These are phyloP conservation scores for Aphyosemion australe DNA, from an alignment of 2,113 vertebrate genomes.

Conservation along the genomic window DNA sequence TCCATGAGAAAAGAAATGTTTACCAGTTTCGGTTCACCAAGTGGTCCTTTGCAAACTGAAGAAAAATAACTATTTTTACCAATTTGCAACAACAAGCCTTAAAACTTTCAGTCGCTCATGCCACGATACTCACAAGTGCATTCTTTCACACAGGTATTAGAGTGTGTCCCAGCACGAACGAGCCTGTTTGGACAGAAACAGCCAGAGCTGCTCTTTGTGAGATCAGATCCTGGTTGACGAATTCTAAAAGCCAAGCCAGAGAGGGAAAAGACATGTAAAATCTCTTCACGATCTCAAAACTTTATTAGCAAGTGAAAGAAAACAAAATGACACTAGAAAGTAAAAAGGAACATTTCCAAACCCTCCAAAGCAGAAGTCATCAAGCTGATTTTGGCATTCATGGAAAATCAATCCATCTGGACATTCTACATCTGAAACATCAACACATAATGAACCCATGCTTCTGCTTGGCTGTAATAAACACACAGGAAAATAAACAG, in stretches of 20 bases:
- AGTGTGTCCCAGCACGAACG: conserved; percentile 56
- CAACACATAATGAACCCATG: neutral
- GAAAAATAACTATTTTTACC: neutral
- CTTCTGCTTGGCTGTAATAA: neutral
- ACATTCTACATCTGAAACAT: conserved; percentile 61
- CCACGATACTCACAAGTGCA: conserved; percentile 66
- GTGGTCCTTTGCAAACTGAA: conserved; percentile 73
- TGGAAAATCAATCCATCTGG: conserved; percentile 52
- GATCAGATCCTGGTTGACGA: neutral
- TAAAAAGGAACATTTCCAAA: conserved; percentile 37
- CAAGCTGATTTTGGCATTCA: conserved; percentile 51
- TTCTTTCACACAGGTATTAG: conserved; percentile 52
- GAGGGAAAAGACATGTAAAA: neutral
- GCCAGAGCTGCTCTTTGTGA: conserved; percentile 25
- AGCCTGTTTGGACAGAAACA: conserved; percentile 70
- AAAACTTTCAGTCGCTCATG: neutral
- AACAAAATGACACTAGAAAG: neutral
- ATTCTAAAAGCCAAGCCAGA: conserved; percentile 30
- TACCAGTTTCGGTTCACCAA: conserved; percentile 68
- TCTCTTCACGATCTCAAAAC: neutral
- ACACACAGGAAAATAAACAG: neutral
- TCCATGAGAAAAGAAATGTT: conserved; percentile 3
- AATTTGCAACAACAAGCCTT: neutral
- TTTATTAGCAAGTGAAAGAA: neutral
- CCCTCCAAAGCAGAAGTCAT: conserved; percentile 69